phyloP scores from a whole-genome alignment of 2,797 vertebrate species.

The Momotus momota region DNA sequence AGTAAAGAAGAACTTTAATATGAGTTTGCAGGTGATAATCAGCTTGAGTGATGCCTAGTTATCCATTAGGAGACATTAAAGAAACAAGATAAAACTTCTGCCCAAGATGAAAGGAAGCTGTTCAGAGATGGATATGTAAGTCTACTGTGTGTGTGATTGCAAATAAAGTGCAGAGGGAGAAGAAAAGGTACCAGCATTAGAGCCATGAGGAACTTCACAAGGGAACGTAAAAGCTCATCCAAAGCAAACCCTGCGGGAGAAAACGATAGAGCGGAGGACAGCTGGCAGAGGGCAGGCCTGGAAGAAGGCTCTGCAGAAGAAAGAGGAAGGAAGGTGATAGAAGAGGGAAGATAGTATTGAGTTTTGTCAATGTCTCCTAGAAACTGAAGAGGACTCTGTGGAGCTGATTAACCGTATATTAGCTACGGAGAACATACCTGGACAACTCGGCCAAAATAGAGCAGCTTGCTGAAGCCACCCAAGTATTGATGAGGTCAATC shows the following conservation, averaged over 20 bases:
- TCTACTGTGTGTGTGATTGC: not conserved
- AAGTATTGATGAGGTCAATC: not conserved
- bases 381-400: slow-evolving; percentile 17
- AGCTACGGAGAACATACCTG: not conserved
- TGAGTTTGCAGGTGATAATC: not conserved
- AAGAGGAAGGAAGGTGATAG: not conserved
- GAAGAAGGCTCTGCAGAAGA: not conserved
- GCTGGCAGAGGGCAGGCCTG: not conserved
- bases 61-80: not conserved
- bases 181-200: not conserved
- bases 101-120: not conserved
- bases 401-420: not conserved
- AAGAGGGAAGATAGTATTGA: not conserved
- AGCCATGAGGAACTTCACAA: not conserved
- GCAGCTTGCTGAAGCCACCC: not conserved
- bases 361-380: not conserved
- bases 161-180: not conserved
- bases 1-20: not conserved
- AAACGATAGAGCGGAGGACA: not conserved
- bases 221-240: not conserved
- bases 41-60: not conserved
- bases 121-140: not conserved
- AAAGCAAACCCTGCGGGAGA: not conserved
- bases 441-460: not conserved
- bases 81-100: not conserved